Percentiles rank a stretch among this genome's conserved stretches.
Evolutionary conservation across 92 coral and sea anemone genomes (phyloP).

Genomic region (Umimayanthus chanpuru): DNA sequence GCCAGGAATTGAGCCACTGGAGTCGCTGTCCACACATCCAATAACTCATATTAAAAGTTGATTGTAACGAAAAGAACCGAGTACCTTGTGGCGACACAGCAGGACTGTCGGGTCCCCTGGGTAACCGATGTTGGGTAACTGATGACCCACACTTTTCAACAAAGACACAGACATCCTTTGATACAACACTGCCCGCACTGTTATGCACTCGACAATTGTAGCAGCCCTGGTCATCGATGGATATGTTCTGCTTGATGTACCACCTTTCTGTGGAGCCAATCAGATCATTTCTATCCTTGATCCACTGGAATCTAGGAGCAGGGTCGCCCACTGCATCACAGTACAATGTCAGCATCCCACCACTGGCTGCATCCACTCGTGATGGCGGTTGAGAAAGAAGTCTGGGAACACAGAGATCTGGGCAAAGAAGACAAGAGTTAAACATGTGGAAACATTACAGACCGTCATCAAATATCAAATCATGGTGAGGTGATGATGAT

Average conservation of each 20-base stretch:
- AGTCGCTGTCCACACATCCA: no score
- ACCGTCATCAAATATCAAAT: no score
- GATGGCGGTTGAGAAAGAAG: constrained; percentile 70
- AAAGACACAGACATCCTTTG: constrained; percentile 52
- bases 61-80: neutral
- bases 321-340: constrained; percentile 96
- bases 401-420: constrained; percentile 49
- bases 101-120: neutral
- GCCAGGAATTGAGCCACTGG: no score
- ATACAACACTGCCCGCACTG: constrained; percentile 62
- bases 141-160: constrained; percentile 27
- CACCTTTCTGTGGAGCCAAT: constrained; percentile 65
- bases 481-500: no score
- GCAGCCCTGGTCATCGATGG: constrained; percentile 73
- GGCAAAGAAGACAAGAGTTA: neutral
- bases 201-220: constrained; percentile 79
- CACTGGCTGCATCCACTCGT: constrained; percentile 41
- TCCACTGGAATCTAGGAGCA: constrained; percentile 87
- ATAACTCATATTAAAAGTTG: no score
- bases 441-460: no score
- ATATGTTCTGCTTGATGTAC: constrained; percentile 59
- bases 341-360: constrained; percentile 64
- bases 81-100: neutral
- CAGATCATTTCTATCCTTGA: constrained; percentile 68
- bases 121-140: no score